Evolutionary conservation across 2,888 invertebrate species (phyloP).

Genomic region (Philhelius pedissequus): DNA sequence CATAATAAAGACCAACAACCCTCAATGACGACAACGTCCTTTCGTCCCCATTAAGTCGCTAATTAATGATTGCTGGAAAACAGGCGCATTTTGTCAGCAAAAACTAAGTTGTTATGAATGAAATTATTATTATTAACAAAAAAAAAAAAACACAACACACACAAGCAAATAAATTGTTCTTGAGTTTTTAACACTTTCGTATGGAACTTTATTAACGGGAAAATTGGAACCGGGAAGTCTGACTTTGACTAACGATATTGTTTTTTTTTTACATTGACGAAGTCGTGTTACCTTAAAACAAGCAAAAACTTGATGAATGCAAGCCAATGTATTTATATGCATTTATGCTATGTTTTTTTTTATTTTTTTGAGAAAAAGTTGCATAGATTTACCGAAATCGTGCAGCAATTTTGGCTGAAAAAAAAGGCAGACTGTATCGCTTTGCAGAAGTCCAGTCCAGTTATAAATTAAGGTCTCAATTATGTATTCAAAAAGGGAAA

Average conservation of each 20-base stretch:
- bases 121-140: background rate
- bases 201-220: slow-evolving; percentile 4
- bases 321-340: background rate
- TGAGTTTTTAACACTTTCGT: slow-evolving; percentile 5
- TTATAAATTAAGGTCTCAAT: too few species aligned
- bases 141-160: background rate
- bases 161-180: background rate
- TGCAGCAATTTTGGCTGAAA: too few species aligned
- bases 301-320: background rate
- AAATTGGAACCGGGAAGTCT: background rate
- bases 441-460: too few species aligned
- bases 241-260: background rate
- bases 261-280: background rate
- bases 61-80: slow-evolving; percentile 10
- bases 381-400: too few species aligned
- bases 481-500: too few species aligned
- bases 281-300: background rate
- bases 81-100: background rate
- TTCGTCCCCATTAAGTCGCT: background rate
- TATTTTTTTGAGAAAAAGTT: too few species aligned
- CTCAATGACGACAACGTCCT: background rate
- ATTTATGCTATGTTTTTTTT: background rate
- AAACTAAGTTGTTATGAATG: background rate
- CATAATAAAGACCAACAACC: background rate
- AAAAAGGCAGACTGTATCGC: too few species aligned